These are phyloP conservation scores for Dryadula phaetusa DNA, from an alignment of 2,888 invertebrate species.

Conservation along the genomic window DNA sequence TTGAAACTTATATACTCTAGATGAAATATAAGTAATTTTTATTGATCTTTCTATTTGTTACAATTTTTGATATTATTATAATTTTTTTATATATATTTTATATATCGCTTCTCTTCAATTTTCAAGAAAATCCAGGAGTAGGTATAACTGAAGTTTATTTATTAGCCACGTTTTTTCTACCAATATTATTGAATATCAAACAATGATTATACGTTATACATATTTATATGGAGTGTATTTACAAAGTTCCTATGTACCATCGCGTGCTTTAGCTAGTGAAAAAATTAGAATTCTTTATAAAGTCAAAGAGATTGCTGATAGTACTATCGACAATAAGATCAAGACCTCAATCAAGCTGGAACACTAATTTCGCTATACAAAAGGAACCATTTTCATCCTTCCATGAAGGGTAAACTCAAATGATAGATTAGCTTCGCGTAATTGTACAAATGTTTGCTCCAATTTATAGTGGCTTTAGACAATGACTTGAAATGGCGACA, in stretches of 20 bases:
- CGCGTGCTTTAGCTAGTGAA: neutral
- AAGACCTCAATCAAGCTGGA: slow-evolving; percentile 35
- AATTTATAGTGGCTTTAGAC: slow-evolving; percentile 52
- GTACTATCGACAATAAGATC: slow-evolving; percentile 14
- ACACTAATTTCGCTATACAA: slow-evolving; percentile 46
- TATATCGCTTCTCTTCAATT: too few species aligned
- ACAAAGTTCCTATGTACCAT: neutral
- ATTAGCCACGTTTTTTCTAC: too few species aligned
- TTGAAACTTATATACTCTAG: too few species aligned
- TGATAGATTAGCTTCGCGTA: slow-evolving; percentile 68
- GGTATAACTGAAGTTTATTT: too few species aligned
- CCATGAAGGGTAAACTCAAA: slow-evolving; percentile 57
- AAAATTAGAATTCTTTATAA: slow-evolving; percentile 11
- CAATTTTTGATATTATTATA: too few species aligned
- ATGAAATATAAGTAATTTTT: too few species aligned
- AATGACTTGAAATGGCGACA: slow-evolving; percentile 52
- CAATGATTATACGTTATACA: neutral
- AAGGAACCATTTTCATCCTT: slow-evolving; percentile 44
- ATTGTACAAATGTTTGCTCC: slow-evolving; percentile 68
- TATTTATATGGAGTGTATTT: neutral
- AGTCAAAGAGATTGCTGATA: slow-evolving; percentile 22
- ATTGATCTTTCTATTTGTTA: too few species aligned
- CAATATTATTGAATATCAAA: too few species aligned
- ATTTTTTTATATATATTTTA: too few species aligned
- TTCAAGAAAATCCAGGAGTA: too few species aligned